These are phyloP conservation scores for Palythoa grandiflora DNA, from an alignment of 92 coral and sea anemone genomes.

Conservation along the genomic window DNA sequence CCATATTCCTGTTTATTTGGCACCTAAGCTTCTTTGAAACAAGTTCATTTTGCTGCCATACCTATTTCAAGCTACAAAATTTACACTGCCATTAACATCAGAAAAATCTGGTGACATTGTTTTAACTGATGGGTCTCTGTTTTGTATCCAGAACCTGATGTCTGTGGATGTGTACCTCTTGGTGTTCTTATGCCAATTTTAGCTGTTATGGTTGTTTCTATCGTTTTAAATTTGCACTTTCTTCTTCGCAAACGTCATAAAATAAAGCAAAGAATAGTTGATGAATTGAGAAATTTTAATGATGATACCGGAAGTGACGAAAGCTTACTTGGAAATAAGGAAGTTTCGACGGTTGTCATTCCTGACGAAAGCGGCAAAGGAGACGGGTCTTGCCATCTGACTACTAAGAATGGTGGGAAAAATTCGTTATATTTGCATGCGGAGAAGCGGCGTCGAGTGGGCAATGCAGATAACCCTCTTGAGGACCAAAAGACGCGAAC, in stretches of 20 bases:
- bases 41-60: no score
- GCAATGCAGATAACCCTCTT: conserved; percentile 22
- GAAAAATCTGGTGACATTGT: no score
- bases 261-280: background rate
- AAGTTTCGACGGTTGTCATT: background rate
- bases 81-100: no score
- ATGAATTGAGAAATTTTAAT: background rate
- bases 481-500: conserved; percentile 6
- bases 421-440: background rate
- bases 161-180: conserved; percentile 3
- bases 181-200: conserved; percentile 32
- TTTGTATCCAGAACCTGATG: background rate
- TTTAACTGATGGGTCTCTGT: background rate
- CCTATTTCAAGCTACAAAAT: no score
- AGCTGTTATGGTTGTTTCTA: background rate
- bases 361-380: background rate
- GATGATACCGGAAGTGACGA: conserved; percentile 21
- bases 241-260: conserved; percentile 9
- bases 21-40: no score
- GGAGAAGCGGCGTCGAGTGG: conserved; percentile 27
- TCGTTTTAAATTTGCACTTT: conserved; percentile 10
- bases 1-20: no score
- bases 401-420: background rate
- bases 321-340: background rate
- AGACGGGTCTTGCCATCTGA: background rate